phyloP scores from a whole-genome alignment of 2,113 vertebrate species.

The Danionella cerebrum region DNA sequence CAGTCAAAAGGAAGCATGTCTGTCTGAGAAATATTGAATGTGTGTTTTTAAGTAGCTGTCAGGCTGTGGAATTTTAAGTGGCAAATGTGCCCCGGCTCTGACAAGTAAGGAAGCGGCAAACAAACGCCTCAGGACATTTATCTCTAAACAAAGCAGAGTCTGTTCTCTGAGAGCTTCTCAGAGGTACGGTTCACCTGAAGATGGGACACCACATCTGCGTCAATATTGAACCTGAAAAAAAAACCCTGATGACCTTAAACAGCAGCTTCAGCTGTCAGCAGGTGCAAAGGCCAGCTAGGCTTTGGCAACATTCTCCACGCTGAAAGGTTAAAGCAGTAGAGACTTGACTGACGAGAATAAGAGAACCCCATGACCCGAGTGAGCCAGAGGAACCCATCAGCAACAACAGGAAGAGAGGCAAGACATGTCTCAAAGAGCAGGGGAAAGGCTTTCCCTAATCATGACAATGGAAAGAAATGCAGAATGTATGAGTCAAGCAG shows the following conservation, averaged over 20 bases:
- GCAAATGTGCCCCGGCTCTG: not conserved
- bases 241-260: not conserved
- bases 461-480: constrained; percentile 27
- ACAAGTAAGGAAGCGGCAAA: not conserved
- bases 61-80: constrained; percentile 24
- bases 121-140: constrained; percentile 7
- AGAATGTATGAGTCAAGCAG: not conserved
- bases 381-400: constrained; percentile 2
- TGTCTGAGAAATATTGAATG: no score
- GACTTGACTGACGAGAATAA: not conserved
- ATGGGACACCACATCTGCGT: not conserved
- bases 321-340: not conserved
- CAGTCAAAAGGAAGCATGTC: not conserved
- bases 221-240: not conserved
- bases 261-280: constrained; percentile 11
- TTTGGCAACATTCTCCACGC: not conserved
- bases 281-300: not conserved
- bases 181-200: not conserved
- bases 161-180: not conserved
- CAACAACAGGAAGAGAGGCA: constrained; percentile 36
- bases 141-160: not conserved
- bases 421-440: constrained; percentile 26
- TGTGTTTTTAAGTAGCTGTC: no score
- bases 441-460: constrained; percentile 24
- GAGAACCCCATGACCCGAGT: constrained; percentile 1